phyloP scores from a whole-genome alignment of 2,888 invertebrate species.

The Hanleya hanleyi region DNA sequence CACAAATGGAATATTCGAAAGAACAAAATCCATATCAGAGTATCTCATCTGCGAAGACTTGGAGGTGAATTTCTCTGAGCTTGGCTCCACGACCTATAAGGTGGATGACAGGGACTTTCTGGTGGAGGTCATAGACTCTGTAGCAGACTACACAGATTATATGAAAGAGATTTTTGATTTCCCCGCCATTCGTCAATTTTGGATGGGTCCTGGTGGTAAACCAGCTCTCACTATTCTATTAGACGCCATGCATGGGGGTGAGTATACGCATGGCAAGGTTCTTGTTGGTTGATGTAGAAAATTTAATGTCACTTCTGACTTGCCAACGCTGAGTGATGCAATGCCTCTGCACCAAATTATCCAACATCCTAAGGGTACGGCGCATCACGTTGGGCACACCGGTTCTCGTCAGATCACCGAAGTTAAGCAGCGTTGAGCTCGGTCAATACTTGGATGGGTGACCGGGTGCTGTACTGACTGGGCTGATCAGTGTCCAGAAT shows the following conservation, averaged over 20 bases:
- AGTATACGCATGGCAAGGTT: too few relatives aligned
- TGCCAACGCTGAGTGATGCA: too few relatives aligned
- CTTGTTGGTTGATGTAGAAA: too few relatives aligned
- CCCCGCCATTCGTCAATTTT: slow-evolving; percentile 81
- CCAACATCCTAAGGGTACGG: too few relatives aligned
- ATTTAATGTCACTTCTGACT: too few relatives aligned
- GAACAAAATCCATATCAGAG: slow-evolving; percentile 84
- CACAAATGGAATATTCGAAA: slow-evolving; percentile 89
- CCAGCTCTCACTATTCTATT: slow-evolving; percentile 87
- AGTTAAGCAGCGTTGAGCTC: too few relatives aligned
- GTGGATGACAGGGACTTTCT: slow-evolving; percentile 74
- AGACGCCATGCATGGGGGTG: slow-evolving; percentile 96
- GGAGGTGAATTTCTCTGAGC: slow-evolving; percentile 77
- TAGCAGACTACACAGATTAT: slow-evolving; percentile 87
- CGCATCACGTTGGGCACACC: too few relatives aligned
- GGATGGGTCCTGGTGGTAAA: slow-evolving; percentile 79
- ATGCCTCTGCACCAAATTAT: too few relatives aligned
- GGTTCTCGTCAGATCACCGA: too few relatives aligned
- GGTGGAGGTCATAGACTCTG: slow-evolving; percentile 88
- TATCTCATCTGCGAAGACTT: slow-evolving; percentile 88
- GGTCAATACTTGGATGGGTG: too few relatives aligned
- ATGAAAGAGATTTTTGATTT: slow-evolving; percentile 99
- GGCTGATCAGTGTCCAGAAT: too few relatives aligned
- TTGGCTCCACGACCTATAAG: slow-evolving; percentile 81
- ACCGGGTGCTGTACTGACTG: too few relatives aligned